Conservation (phyloP, 2,888 invertebrate species). For the Phragmatobia fuliginosa region DNA sequence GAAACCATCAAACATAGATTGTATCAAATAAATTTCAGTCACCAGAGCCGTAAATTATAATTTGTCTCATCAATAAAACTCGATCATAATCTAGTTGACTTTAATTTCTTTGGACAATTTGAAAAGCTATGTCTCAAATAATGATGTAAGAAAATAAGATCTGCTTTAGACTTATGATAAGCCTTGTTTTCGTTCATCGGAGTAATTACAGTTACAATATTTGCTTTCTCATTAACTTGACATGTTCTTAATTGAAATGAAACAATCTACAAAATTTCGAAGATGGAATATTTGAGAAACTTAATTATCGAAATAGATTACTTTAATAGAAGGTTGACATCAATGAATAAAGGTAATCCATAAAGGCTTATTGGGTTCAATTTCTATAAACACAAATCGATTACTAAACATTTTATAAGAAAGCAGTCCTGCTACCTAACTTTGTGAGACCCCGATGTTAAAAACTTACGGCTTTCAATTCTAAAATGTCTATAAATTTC, state of each 20-base stretch:
- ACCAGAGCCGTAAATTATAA: not conserved
- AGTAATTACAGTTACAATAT: constrained; percentile 23
- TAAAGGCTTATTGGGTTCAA: constrained; percentile 27
- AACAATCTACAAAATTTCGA: constrained; percentile 9
- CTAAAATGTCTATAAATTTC: constrained; percentile 10
- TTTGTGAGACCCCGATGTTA: constrained; percentile 21
- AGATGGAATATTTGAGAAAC: constrained; percentile 24
- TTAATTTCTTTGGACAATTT: not conserved
- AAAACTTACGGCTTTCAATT: constrained; percentile 19
- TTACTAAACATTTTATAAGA: constrained; percentile 13
- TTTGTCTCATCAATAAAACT: not conserved
- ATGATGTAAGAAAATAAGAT: constrained; percentile 8
- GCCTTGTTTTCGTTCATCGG: not conserved
- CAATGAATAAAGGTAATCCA: constrained; percentile 37
- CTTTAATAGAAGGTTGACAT: constrained; percentile 29
- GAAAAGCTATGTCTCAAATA: constrained; percentile 3
- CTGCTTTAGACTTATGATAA: not conserved
- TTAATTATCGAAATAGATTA: constrained; percentile 23
- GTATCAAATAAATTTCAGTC: not conserved
- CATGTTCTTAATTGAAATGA: constrained; percentile 12
- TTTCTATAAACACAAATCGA: constrained; percentile 30
- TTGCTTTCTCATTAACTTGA: constrained; percentile 12
- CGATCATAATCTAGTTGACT: not conserved
- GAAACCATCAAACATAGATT: not conserved
- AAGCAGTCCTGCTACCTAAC: constrained; percentile 3